phyloP scores from a whole-genome alignment of 2,797 vertebrate genomes.

The Prionace glauca region DNA sequence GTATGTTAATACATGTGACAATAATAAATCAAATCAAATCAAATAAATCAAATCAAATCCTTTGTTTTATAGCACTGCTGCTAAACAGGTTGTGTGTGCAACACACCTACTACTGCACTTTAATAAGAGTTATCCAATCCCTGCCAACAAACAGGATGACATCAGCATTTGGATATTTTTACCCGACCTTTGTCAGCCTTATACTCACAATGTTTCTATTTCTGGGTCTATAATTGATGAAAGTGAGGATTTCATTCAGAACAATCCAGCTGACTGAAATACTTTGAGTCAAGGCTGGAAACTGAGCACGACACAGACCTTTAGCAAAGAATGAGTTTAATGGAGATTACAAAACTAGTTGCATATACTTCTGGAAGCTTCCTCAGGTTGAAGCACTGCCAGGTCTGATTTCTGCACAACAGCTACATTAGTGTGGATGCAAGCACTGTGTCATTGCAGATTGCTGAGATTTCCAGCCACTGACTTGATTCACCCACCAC shows the following conservation, averaged over 20 bases:
- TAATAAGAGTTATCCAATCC: not conserved
- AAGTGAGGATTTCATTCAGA: not conserved
- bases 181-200: not conserved
- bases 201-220: not conserved
- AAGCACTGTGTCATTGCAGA: not conserved
- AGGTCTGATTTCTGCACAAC: not conserved
- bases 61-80: not conserved
- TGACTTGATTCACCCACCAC: not conserved
- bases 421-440: not conserved
- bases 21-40: no score
- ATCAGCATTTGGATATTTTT: not conserved
- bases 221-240: not conserved
- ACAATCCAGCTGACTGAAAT: not conserved
- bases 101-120: not conserved
- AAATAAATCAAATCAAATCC: not conserved
- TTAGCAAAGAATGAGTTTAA: not conserved
- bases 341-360: not conserved
- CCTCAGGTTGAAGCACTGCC: not conserved
- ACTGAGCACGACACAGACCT: slow-evolving; percentile 3
- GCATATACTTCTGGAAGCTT: not conserved
- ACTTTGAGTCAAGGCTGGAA: not conserved
- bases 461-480: not conserved
- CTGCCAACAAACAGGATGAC: not conserved
- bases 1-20: no score
- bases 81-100: not conserved